Evolutionary conservation across 2,888 invertebrate genomes (phyloP), one percentile per base, ranked within the genome.

Genomic region (Lottia scabra): DNA sequence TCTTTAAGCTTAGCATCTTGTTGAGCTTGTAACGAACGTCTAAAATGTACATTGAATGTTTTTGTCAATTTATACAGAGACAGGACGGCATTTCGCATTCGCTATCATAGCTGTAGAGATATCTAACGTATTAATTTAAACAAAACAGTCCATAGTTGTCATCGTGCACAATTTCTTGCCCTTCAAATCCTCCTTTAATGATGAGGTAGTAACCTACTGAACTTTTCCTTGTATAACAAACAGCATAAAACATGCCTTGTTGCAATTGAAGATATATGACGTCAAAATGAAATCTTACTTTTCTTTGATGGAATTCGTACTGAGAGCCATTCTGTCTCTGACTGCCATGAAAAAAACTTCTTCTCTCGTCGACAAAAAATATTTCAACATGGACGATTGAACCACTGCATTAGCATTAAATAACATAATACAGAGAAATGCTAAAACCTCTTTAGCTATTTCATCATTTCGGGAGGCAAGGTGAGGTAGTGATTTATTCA

Each of bases 301-400:
- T 79, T 89, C 89, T 78, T 89, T 89, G 72, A 90, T 88, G 19
- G 88, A 86, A 69, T 87, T 87, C 6, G 87, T 87, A 48, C 89
- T 88, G 15, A 89, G 75, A 43, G 87, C 85, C 85, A 89, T 87
- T 71, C 89, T 75, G 72, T 87, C 87, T 67, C 88, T 72, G 13
- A 89, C 87, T 5, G 88, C 89, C 82, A 87, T 87, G 81, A 89
- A 89, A 78, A 89, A 89, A 12, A 88, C 88, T 70, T 89, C 89
- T 69, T 89, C 89, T 63, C 87, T 74, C 2, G 89, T 89, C 15
- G 87, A 85, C 75, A 87, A 79, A 75, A 89, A 89, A 76, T 89
- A 89, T 43, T 85, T 81, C 75, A 88, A 73, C 84, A 88, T 85
- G 19, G 87, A 85, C 81, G 83, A 79, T 86, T 87, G 89, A 0